Evolutionary conservation across 2,113 vertebrate genomes (phyloP).

Genomic region (Rissa tridactyla): DNA sequence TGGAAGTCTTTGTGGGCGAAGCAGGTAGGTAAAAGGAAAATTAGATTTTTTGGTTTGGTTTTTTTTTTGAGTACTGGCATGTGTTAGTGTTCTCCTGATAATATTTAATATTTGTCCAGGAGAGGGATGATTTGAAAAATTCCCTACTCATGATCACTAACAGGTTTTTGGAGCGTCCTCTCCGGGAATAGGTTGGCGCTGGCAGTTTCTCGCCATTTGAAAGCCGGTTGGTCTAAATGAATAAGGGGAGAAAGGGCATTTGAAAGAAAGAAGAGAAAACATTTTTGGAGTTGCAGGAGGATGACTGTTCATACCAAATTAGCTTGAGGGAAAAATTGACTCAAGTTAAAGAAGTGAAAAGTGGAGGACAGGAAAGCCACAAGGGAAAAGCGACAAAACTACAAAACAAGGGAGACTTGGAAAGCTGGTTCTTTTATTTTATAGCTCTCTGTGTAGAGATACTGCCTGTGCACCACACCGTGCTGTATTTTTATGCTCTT

Average conservation of each 20-base stretch:
- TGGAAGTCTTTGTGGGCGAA: slow-evolving; percentile 94
- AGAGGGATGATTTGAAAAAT: background rate
- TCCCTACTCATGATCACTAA: accelerated
- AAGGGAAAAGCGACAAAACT: slow-evolving; percentile 40
- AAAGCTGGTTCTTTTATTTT: slow-evolving; percentile 1
- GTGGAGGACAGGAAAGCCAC: slow-evolving; percentile 42
- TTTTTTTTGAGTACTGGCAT: background rate
- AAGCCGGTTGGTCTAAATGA: background rate
- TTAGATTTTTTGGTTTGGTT: background rate
- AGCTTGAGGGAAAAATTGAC: slow-evolving; percentile 55
- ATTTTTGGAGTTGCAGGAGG: slow-evolving; percentile 31
- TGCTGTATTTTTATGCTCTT: background rate
- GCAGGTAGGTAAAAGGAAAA: slow-evolving; percentile 78
- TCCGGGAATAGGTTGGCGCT: background rate
- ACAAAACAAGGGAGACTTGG: slow-evolving; percentile 7
- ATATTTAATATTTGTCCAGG: background rate
- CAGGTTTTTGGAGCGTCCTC: background rate
- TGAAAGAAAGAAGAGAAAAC: slow-evolving; percentile 26
- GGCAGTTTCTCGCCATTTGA: background rate
- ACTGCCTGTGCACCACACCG: background rate
- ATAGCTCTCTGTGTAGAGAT: background rate
- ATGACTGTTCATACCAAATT: slow-evolving; percentile 34
- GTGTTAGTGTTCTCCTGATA: background rate
- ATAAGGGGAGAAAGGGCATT: background rate
- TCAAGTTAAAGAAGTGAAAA: slow-evolving; percentile 59